These are phyloP conservation scores for Gavia stellata DNA, from an alignment of 2,113 vertebrate species.

Conservation along the genomic window DNA sequence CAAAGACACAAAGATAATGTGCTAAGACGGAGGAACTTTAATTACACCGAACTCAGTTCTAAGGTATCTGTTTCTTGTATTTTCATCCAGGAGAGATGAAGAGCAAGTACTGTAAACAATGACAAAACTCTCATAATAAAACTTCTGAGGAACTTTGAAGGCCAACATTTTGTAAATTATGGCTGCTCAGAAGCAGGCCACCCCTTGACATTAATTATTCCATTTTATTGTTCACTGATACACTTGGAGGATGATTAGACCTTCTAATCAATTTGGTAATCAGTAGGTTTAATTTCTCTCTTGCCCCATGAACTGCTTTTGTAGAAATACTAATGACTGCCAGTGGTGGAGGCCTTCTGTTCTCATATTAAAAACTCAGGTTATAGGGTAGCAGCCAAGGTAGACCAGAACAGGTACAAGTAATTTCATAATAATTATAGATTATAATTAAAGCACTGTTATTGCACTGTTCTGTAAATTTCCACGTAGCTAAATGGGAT, in stretches of 20 bases:
- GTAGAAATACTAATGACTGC: slow-evolving; percentile 43
- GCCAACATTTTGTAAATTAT: not conserved
- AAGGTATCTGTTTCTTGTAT: not conserved
- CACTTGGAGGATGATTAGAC: slow-evolving; percentile 4
- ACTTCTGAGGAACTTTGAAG: not conserved
- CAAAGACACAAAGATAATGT: not conserved
- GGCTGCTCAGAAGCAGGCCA: not conserved
- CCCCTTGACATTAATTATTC: slow-evolving; percentile 55
- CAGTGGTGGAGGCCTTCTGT: not conserved
- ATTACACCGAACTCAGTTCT: not conserved
- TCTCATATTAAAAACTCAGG: not conserved
- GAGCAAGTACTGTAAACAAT: not conserved
- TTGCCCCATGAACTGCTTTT: slow-evolving; percentile 9
- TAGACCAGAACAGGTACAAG: not conserved
- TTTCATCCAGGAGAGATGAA: not conserved
- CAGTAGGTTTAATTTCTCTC: slow-evolving; percentile 37
- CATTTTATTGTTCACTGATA: slow-evolving; percentile 19
- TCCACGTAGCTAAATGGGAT: not conserved
- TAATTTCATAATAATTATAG: not conserved
- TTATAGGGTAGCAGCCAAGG: not conserved
- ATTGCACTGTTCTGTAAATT: not conserved
- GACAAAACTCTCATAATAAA: not conserved
- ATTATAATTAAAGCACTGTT: not conserved
- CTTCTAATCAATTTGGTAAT: slow-evolving; percentile 48
- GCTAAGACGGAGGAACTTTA: not conserved